Evolutionary conservation across 2,113 vertebrate species (phyloP), one percentile per base, ranked within the genome.

Genomic region (Lagenorhynchus albirostris): DNA sequence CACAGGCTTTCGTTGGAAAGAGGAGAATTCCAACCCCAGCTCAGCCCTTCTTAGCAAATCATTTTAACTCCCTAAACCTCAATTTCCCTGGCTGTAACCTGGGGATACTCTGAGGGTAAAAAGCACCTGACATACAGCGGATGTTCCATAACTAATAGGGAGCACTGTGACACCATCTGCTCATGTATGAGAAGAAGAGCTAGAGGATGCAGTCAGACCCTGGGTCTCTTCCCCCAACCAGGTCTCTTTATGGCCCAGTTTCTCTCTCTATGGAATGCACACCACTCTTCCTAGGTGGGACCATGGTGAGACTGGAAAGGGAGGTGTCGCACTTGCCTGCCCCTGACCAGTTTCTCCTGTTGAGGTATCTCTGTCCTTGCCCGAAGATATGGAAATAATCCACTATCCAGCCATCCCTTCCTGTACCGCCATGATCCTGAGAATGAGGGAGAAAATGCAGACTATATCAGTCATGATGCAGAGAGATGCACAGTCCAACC

Each of bases 301-400:
- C 55, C 70, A 13, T 6, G 12, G 31, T 20, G 50, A 96, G 41
- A 44, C 38, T 82, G 71, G 21, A 82, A 80, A 80, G 33, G 0
- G 31, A 83, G 44, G 33, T 38, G 62, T 38, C 55, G 41, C 79
- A 97, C 97, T 93, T 98, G 97, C 98, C 98, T 98, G 98, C 97
- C 38, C 98, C 98, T 89, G 97, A 94, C 98, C 97, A 97, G 71
- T 98, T 98, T 81, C 98, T 98, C 84, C 97, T 97, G 97, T 98
- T 97, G 68, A 98, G 74, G 76, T 98, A 98, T 68, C 96, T 97
- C 89, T 98, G 98, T 76, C 93, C 98, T 93, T 98, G 96, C 20
- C 98, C 98, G 26, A 98, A 98, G 92, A 98, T 97, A 53, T 98
- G 98, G 97, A 96, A 98, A 93, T 98, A 98, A 62, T 98, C 98